These are phyloP conservation scores for Sebastes melanostomus DNA, from an alignment of 2,797 vertebrate species.

Conservation along the genomic window DNA sequence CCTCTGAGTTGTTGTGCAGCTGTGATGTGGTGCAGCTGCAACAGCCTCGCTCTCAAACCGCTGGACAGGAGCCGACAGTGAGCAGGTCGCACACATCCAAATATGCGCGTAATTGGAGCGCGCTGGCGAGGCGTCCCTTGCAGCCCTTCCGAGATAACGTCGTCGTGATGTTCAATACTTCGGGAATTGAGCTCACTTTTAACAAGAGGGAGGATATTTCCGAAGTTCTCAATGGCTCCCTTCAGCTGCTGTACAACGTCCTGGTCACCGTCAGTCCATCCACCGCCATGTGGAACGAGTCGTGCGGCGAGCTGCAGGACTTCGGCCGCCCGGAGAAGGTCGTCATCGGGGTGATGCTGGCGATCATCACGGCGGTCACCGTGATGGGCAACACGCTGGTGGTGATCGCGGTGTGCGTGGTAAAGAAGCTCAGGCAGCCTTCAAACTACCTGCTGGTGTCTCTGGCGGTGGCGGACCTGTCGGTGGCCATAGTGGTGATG, in stretches of 20 bases:
- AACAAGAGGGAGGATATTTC: slow-evolving; percentile 72
- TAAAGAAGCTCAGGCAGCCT: slow-evolving; percentile 86
- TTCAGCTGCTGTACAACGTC: slow-evolving; percentile 68
- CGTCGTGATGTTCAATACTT: slow-evolving; percentile 86
- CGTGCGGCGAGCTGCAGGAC: slow-evolving; percentile 81
- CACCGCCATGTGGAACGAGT: slow-evolving; percentile 79
- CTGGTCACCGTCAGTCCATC: slow-evolving; percentile 55
- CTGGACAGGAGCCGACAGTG: slow-evolving; percentile 41
- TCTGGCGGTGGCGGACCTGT: slow-evolving; percentile 84
- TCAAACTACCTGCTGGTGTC: slow-evolving; percentile 87
- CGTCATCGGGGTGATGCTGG: slow-evolving; percentile 83
- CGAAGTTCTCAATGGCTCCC: slow-evolving; percentile 81
- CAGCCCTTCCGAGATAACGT: slow-evolving; percentile 49
- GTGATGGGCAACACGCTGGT: slow-evolving; percentile 87
- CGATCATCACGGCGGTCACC: slow-evolving; percentile 83
- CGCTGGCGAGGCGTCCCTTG: slow-evolving; percentile 78
- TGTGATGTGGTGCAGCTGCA: slow-evolving; percentile 43
- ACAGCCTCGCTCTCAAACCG: slow-evolving; percentile 29
- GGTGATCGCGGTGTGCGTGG: slow-evolving; percentile 85
- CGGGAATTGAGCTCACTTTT: slow-evolving; percentile 76
- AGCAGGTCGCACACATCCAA: slow-evolving; percentile 61
- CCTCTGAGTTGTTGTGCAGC: background rate
- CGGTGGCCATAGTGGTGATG: slow-evolving; percentile 85
- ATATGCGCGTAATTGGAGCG: slow-evolving; percentile 79
- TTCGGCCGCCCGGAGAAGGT: slow-evolving; percentile 82